Base-by-base conservation (phyloP, 2,888 invertebrate genomes). In the Agrochola litura region DNA sequence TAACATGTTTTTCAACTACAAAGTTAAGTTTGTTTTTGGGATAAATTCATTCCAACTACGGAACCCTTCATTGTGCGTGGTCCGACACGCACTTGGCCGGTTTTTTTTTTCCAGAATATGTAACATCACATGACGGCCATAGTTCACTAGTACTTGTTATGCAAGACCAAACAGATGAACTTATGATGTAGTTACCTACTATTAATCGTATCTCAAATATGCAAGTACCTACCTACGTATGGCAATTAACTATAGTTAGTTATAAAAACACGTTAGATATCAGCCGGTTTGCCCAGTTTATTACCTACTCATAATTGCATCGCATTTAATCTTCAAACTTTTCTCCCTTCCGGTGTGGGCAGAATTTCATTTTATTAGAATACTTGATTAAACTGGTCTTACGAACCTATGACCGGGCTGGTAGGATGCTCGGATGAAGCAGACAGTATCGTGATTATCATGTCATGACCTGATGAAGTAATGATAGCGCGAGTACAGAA, bases 241-340 rank as follows among this genome's bases (percentile, higher is more conserved):
- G 6, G 54, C n/a, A 70, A 66, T 70, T 83, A 79, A 60, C 52
- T 19, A 83, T 54, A 52, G 49, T 16, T 43, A 14, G 12, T 6
- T 76, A 30, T 54, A 70, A 68, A 69, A 60, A 64, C 54, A 30
- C 30, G 30, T 43, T 81, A 30, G 14, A 49, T 49, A 56, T 41
- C 30, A 43, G 65, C 84, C 54, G 65, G 79, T 70, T 83, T 70
- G 41, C 41, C 43, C 79, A 82, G 60, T 64, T 68, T 77, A 77
- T 52, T 54, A 46, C 78, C 37, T 37, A 46, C 78, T 68, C 52
- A 66, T 83, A 80, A 79, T 83, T 78, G 43, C 65, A 78, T 61
- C 63, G 79, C 25, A 79, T 52, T 79, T 41, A 49, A 63, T 66
- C 14, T 66, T 77, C 25, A 78, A 80, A 80, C 54, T 66, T 78